Percentiles rank a stretch among this genome's conserved stretches.
Conservation (phyloP, 1,140 invertebrate species). For the Coptotermes formosanus region DNA sequence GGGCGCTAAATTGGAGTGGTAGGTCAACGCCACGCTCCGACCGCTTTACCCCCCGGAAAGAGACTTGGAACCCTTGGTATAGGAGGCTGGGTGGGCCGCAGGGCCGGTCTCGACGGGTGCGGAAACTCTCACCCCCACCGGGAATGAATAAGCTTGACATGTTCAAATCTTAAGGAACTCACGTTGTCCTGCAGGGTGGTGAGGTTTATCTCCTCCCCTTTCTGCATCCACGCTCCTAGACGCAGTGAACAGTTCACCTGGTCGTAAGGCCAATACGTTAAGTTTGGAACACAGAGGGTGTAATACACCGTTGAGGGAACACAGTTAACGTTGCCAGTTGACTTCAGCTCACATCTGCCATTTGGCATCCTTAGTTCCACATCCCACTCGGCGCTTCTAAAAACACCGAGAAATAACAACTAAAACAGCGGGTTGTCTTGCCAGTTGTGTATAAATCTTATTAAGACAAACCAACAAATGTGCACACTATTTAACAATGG, state of each 20-base stretch:
- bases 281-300: conserved; percentile 44
- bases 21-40: too few relatives aligned
- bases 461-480: too few relatives aligned
- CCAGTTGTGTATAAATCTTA: too few relatives aligned
- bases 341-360: neutral
- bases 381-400: neutral
- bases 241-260: conserved; percentile 46
- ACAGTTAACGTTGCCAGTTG: neutral
- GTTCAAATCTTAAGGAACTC: neutral
- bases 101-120: too few relatives aligned
- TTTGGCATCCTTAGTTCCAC: neutral
- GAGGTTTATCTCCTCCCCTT: conserved; percentile 58
- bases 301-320: conserved; percentile 38
- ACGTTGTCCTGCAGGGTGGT: conserved; percentile 18
- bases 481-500: too few relatives aligned
- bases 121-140: too few relatives aligned
- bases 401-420: neutral
- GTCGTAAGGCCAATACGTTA: conserved; percentile 48
- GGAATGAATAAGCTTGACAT: too few relatives aligned
- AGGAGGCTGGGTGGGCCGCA: too few relatives aligned
- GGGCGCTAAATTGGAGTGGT: too few relatives aligned
- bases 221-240: conserved; percentile 55
- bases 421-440: too few relatives aligned
- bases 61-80: too few relatives aligned
- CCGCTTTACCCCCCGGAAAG: too few relatives aligned